phyloP scores from a whole-genome alignment of 2,797 vertebrate species.

The Scleropages formosus region DNA sequence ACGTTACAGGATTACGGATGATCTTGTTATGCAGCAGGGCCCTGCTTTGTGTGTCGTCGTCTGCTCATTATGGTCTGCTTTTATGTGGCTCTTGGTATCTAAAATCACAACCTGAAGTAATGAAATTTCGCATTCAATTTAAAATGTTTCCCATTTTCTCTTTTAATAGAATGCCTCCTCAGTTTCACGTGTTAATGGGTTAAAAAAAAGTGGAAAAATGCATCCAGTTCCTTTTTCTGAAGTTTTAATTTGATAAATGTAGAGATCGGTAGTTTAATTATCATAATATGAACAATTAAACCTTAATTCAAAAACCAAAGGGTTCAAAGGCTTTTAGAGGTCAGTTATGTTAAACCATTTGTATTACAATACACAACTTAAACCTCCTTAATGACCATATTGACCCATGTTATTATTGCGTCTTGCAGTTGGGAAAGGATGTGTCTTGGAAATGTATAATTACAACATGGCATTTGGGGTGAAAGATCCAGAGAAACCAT shows the following conservation, averaged over 20 bases:
- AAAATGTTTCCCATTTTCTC: background rate
- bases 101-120: background rate
- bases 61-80: background rate
- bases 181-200: slow-evolving; percentile 40
- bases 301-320: slow-evolving; percentile 56
- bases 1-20: background rate
- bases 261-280: slow-evolving; percentile 51
- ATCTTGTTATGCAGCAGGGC: background rate
- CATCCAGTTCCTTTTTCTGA: slow-evolving; percentile 55
- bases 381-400: slow-evolving; percentile 30
- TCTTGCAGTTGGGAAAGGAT: slow-evolving; percentile 27
- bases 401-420: slow-evolving; percentile 7
- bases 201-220: slow-evolving; percentile 40
- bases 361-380: slow-evolving; percentile 43
- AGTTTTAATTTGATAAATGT: slow-evolving; percentile 68
- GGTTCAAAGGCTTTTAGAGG: slow-evolving; percentile 54
- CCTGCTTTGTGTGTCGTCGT: too few species aligned
- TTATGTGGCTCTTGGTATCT: background rate
- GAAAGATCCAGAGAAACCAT: background rate
- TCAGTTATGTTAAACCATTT: slow-evolving; percentile 55
- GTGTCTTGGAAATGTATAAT: slow-evolving; percentile 16
- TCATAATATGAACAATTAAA: slow-evolving; percentile 67
- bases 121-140: background rate
- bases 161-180: slow-evolving; percentile 17
- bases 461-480: slow-evolving; percentile 3